Percentiles rank a stretch among this genome's conserved stretches.
phyloP scores from a whole-genome alignment of 2,888 invertebrate species.

The Drosophila mimetica region DNA sequence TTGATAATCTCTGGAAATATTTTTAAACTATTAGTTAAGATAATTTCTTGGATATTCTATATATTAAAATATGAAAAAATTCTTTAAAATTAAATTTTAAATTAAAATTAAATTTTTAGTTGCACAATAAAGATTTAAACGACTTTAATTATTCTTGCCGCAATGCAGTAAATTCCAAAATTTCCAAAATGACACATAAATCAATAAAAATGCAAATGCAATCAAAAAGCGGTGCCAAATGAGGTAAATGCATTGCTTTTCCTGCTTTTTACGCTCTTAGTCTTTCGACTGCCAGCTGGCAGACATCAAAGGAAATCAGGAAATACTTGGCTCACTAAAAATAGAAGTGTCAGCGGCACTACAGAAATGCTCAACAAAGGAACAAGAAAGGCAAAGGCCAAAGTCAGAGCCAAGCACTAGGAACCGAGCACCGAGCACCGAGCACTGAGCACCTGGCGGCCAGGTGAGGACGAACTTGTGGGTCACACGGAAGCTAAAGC shows the following conservation, averaged over 20 bases:
- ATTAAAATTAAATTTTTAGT: too few relatives aligned
- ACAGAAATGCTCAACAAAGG: constrained; percentile 33
- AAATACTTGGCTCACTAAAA: constrained; percentile 35
- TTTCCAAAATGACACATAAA: too few relatives aligned
- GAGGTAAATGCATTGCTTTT: constrained; percentile 9
- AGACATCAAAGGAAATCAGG: constrained; percentile 38
- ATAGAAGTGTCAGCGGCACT: constrained; percentile 58
- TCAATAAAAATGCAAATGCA: constrained; percentile 39
- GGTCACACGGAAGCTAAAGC: constrained; percentile 66
- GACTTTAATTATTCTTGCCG: too few relatives aligned
- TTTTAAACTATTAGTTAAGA: not conserved
- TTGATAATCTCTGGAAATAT: not conserved
- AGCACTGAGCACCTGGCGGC: constrained; percentile 18
- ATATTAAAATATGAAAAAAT: too few relatives aligned
- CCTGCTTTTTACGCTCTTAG: not conserved
- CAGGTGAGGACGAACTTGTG: constrained; percentile 44
- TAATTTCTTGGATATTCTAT: too few relatives aligned
- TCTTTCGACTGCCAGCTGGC: constrained; percentile 11
- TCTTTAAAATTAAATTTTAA: too few relatives aligned
- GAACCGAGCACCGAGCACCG: too few relatives aligned
- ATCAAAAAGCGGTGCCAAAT: constrained; percentile 7
- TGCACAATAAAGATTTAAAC: too few relatives aligned
- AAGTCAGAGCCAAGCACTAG: constrained; percentile 13
- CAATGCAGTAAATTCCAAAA: too few relatives aligned
- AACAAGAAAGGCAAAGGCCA: constrained; percentile 32